Conservation (phyloP, 2,888 invertebrate genomes). For the Dione juno region DNA sequence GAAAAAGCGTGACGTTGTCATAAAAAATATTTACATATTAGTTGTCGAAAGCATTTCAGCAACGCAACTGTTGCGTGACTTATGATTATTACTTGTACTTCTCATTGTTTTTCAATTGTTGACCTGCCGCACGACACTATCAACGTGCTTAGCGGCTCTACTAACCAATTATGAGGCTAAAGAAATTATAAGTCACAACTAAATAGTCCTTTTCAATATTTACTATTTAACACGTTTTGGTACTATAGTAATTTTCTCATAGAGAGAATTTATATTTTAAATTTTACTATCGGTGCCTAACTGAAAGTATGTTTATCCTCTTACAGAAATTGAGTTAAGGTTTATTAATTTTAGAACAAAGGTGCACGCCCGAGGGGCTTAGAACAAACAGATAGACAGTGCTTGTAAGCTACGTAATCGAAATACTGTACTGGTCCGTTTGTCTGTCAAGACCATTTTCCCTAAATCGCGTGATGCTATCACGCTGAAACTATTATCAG, state of each 20-base stretch:
- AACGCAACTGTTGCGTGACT: constrained; percentile 68
- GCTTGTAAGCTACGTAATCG: constrained; percentile 19
- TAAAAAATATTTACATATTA: not conserved
- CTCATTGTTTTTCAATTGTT: constrained; percentile 80
- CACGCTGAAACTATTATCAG: too few relatives aligned
- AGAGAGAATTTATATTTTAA: too few relatives aligned
- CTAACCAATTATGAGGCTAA: constrained; percentile 69
- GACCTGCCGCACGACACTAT: constrained; percentile 73
- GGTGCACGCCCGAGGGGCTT: constrained; percentile 16
- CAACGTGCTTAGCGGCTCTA: constrained; percentile 52
- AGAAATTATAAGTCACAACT: constrained; percentile 64
- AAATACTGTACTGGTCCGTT: constrained; percentile 18
- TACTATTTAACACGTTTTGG: not conserved
- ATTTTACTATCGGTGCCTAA: not conserved
- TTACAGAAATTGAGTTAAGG: not conserved
- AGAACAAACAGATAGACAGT: constrained; percentile 5
- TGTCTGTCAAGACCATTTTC: too few relatives aligned
- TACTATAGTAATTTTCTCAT: not conserved
- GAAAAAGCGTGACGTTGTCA: too few relatives aligned
- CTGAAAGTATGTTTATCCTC: constrained; percentile 3
- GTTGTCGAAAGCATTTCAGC: constrained; percentile 21
- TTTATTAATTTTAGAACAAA: constrained; percentile 24
- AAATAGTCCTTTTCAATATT: not conserved
- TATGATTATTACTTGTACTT: constrained; percentile 75
- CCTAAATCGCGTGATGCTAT: too few relatives aligned